Evolutionary conservation across 2,797 vertebrate genomes (phyloP).

Genomic region (Galago senegalensis): DNA sequence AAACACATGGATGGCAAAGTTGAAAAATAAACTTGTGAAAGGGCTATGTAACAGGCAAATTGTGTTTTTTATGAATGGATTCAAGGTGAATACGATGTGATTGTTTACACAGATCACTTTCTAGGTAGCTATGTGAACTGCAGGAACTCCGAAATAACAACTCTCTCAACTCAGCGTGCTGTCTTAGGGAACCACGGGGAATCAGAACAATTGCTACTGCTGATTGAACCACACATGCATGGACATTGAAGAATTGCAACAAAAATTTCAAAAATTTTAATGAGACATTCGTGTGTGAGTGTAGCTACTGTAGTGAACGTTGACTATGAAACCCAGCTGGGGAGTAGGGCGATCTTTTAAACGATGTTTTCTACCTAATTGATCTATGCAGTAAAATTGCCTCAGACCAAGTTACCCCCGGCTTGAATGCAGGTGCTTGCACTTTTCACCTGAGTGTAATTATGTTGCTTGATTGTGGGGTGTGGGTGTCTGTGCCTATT

Average conservation of each 20-base stretch:
- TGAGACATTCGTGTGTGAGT: background rate
- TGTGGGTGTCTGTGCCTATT: background rate
- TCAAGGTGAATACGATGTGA: conserved; percentile 57
- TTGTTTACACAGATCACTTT: conserved; percentile 81
- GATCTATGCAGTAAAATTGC: background rate
- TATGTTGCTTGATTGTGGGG: conserved; percentile 51
- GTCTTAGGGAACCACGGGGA: conserved; percentile 69
- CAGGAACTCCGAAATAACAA: conserved; percentile 81
- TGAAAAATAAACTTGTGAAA: conserved; percentile 20
- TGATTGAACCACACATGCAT: conserved; percentile 78
- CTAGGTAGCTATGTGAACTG: conserved; percentile 79
- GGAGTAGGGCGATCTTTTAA: conserved; percentile 28
- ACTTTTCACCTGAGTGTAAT: background rate
- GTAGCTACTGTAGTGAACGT: conserved; percentile 21
- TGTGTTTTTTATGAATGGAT: conserved; percentile 68
- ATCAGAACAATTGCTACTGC: conserved; percentile 72
- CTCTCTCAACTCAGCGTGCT: conserved; percentile 80
- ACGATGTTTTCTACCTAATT: conserved; percentile 44
- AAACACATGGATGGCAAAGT: conserved; percentile 31
- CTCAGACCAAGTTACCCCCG: background rate
- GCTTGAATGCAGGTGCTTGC: conserved; percentile 12
- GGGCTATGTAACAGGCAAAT: background rate
- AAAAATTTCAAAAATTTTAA: conserved; percentile 55
- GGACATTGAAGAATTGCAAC: conserved; percentile 64
- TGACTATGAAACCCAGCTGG: background rate